These are phyloP conservation scores for Zenarchopterus dispar DNA, from an alignment of 2,797 vertebrate genomes.

Conservation along the genomic window DNA sequence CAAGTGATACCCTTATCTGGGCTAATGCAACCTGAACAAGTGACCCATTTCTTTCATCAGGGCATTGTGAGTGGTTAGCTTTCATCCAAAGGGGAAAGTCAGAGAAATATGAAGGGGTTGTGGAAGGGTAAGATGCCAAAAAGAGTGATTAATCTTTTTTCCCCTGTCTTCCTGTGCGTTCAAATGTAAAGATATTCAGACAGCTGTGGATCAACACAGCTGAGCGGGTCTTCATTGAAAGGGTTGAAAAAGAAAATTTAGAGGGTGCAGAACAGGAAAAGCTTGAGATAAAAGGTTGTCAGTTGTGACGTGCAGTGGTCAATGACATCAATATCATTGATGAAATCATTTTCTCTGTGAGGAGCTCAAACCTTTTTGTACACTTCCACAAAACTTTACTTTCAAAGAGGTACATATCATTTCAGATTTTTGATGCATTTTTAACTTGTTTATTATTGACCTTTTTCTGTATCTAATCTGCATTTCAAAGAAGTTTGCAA, in stretches of 20 bases:
- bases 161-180: background rate
- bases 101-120: conserved; percentile 19
- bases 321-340: background rate
- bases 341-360: background rate
- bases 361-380: background rate
- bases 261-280: no score
- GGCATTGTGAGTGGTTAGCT: conserved; percentile 37
- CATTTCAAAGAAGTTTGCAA: background rate
- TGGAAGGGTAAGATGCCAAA: conserved; percentile 36
- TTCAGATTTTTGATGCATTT: background rate
- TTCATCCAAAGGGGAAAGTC: conserved; percentile 28
- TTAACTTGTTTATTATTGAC: conserved; percentile 4
- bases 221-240: background rate
- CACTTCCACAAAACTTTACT: background rate
- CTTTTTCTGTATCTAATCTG: background rate
- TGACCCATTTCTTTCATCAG: conserved; percentile 63
- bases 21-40: conserved; percentile 52
- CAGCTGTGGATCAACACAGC: conserved; percentile 17
- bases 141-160: conserved; percentile 27
- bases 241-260: no score
- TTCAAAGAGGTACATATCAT: background rate
- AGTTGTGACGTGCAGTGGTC: background rate
- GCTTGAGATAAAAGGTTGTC: no score
- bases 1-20: conserved; percentile 66
- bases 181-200: conserved; percentile 33